Percentiles rank a stretch among this genome's conserved stretches.
Evolutionary conservation across 2,797 vertebrate species (phyloP).

Genomic region (Amblyraja radiata): DNA sequence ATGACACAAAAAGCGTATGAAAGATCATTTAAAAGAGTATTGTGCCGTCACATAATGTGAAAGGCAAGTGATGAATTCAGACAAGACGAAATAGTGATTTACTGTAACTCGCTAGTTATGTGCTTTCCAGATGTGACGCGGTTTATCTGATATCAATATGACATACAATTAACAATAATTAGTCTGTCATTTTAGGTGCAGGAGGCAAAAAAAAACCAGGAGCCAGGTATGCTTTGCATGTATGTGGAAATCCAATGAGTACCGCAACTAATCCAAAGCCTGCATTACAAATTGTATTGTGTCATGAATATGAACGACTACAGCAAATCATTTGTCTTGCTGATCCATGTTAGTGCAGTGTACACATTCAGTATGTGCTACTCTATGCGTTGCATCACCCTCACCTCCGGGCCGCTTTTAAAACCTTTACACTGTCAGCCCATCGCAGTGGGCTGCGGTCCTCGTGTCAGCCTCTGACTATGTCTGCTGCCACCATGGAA

Average conservation of each 20-base stretch:
- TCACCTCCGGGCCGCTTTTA: background rate
- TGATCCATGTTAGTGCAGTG: background rate
- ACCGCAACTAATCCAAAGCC: background rate
- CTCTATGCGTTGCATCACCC: background rate
- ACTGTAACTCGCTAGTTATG: background rate
- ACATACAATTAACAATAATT: constrained; percentile 26
- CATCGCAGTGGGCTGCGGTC: background rate
- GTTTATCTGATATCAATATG: background rate
- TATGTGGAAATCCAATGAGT: constrained; percentile 7
- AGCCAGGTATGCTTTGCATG: background rate
- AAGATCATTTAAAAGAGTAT: constrained; percentile 4
- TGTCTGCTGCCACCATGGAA: background rate
- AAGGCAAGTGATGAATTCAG: constrained; percentile 18
- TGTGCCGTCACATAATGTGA: constrained; percentile 2
- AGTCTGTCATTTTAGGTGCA: constrained; percentile 18
- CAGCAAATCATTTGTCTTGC: background rate
- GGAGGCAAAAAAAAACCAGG: background rate
- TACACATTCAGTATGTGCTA: background rate
- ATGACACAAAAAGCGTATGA: background rate
- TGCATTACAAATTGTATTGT: background rate
- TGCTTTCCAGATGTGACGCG: background rate
- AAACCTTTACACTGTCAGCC: background rate
- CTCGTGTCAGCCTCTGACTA: background rate
- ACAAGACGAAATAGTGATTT: constrained; percentile 27
- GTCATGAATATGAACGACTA: constrained; percentile 1